These are phyloP conservation scores for Cercopithecus mona DNA, from an alignment of 2,113 vertebrate species.

Conservation along the genomic window DNA sequence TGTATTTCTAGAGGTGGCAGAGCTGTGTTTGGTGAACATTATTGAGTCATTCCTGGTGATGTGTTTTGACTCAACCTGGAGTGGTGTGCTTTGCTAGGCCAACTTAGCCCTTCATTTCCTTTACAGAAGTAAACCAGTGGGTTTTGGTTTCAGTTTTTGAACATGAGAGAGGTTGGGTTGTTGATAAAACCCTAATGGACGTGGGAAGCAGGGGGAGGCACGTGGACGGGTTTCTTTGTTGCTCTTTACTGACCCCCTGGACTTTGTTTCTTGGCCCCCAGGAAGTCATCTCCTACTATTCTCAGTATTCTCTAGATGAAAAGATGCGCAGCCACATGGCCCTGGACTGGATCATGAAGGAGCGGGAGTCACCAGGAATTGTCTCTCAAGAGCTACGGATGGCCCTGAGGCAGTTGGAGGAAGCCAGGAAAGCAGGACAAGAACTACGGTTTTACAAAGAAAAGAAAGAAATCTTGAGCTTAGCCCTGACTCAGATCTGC, in stretches of 20 bases:
- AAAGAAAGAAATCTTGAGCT: constrained; percentile 88
- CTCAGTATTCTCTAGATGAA: constrained; percentile 86
- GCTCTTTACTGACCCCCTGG: background rate
- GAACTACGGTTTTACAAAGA: constrained; percentile 90
- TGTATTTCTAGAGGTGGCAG: background rate
- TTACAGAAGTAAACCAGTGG: background rate
- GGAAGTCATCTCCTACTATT: constrained; percentile 90
- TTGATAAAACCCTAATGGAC: background rate
- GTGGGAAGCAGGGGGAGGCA: background rate
- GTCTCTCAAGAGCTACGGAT: constrained; percentile 86
- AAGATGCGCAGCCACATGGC: constrained; percentile 89
- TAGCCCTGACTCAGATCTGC: constrained; percentile 86
- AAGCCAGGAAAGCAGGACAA: constrained; percentile 85
- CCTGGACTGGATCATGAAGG: constrained; percentile 89
- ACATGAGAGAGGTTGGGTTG: background rate
- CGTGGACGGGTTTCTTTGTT: background rate
- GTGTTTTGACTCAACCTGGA: background rate
- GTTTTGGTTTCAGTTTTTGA: background rate
- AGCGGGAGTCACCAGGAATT: constrained; percentile 83
- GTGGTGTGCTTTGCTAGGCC: background rate
- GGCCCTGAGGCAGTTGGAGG: constrained; percentile 85
- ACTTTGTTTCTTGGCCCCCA: constrained; percentile 72
- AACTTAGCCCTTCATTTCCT: background rate
- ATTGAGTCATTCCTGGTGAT: background rate
- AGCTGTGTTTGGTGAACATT: background rate